Evolutionary conservation across 2,113 vertebrate species (phyloP).

Genomic region (Abramis brama): DNA sequence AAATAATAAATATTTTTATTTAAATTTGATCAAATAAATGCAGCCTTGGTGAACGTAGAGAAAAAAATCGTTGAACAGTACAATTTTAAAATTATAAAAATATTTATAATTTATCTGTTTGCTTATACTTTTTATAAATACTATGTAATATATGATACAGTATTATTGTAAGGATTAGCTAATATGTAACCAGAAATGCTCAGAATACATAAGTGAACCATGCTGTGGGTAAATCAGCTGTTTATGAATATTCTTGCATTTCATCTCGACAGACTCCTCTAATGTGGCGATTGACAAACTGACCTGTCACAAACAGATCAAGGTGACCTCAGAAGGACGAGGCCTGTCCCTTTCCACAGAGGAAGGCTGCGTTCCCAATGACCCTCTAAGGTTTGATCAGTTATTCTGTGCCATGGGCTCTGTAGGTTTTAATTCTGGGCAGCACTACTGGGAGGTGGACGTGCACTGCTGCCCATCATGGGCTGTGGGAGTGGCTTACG

Average conservation of each 20-base stretch:
- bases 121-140: neutral
- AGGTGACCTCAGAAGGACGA: slow-evolving; percentile 61
- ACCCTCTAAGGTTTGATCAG: slow-evolving; percentile 76
- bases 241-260: slow-evolving; percentile 11
- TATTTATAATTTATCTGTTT: neutral
- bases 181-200: neutral
- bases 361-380: slow-evolving; percentile 29
- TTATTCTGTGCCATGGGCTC: slow-evolving; percentile 72
- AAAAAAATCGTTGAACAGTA: too few species aligned
- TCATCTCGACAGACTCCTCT: slow-evolving; percentile 61
- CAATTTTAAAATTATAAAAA: too few species aligned
- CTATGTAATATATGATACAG: neutral
- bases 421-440: slow-evolving; percentile 53
- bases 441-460: slow-evolving; percentile 75
- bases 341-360: slow-evolving; percentile 59
- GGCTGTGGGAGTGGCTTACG: slow-evolving; percentile 74
- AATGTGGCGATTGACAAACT: slow-evolving; percentile 66
- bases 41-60: neutral
- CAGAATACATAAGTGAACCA: neutral
- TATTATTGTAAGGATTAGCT: neutral
- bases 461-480: slow-evolving; percentile 71
- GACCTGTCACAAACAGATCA: slow-evolving; percentile 68
- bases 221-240: neutral
- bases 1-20: too few species aligned
- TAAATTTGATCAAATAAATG: too few species aligned